Evolutionary conservation across 2,888 invertebrate genomes (phyloP), one percentile per base, ranked within the genome.

Genomic region (Corythucha ciliata): DNA sequence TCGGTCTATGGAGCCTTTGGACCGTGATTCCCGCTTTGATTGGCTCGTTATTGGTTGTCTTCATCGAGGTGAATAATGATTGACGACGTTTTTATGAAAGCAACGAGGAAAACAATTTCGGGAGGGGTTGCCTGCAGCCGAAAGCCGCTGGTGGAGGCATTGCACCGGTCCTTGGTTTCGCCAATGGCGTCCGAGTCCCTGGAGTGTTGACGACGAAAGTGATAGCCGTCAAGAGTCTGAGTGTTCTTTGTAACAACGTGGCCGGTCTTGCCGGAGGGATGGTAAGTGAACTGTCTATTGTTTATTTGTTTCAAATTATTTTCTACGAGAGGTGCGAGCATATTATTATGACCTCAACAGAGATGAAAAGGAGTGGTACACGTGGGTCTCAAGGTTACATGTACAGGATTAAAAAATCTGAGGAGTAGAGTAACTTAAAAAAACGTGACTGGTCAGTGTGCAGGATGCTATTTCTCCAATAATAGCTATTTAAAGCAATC

Each of bases 191-290:
- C 6, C 73, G 74, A 59, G 70, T 77, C 21, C 77, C 77, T 4
- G 69, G 73, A 54, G 73, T 75, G 27, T 72, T 74, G 2, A 57
- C 74, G 27, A 63, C 76, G 42, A 75, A 74, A 62, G 76, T 76
- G 1, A 66, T 77, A 18, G 54, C 75, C 5, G 69, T 71, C 3
- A 77, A 78, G 64, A 69, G 72, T 7, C 59, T 75, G 24, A 76
- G 77, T 20, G 75, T 78, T 3, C 68, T 72, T 4, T 69, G 71
- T 54, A 72, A 74, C 21, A 75, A 77, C 2, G 67, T 71, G 29
- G 76, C 77, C 16, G 77, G 77, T 3, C 66, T 78, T 33, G 73
- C 74, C 29, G 74, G 74, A n/a, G 77, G 77, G 57, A 78, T 78
- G 69, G 75, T 73, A 57, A 33, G 21, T 3, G n/a, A n/a, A n/a